These are phyloP conservation scores for Parasteatoda tepidariorum DNA, from an alignment of 1,140 invertebrate genomes.

Conservation along the genomic window DNA sequence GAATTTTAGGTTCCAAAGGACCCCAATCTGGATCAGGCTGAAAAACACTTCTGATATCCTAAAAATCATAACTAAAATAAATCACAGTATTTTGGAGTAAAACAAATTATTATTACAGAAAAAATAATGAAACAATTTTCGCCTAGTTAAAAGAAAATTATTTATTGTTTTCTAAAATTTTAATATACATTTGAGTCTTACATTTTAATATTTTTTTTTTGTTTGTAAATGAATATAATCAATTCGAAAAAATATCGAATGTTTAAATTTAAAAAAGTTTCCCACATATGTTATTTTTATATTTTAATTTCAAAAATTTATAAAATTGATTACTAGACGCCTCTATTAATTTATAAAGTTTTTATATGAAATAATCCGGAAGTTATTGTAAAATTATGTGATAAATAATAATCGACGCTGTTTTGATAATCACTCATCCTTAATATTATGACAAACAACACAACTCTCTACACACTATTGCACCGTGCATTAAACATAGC, in stretches of 20 bases:
- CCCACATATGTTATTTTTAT: too few species aligned
- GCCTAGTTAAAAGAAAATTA: neutral
- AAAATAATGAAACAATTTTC: neutral
- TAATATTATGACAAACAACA: too few species aligned
- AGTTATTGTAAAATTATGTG: too few species aligned
- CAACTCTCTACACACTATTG: too few species aligned
- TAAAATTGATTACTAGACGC: too few species aligned
- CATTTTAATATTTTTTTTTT: neutral
- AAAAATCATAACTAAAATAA: slow-evolving; percentile 53
- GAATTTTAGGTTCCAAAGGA: slow-evolving; percentile 65
- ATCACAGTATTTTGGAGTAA: neutral
- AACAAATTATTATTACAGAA: neutral
- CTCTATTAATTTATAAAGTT: too few species aligned
- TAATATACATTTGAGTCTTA: neutral
- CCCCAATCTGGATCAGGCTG: slow-evolving; percentile 67
- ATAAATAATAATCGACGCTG: too few species aligned
- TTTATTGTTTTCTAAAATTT: neutral
- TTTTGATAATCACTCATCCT: too few species aligned
- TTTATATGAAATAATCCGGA: too few species aligned
- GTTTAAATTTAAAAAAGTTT: too few species aligned
- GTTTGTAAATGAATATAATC: neutral
- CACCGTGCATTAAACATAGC: too few species aligned
- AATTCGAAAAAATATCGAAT: neutral
- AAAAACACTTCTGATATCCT: slow-evolving; percentile 66
- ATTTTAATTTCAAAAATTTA: too few species aligned